A percentile compares a stretch with the other conserved stretches of the same genome.
Evolutionary conservation across 2,888 invertebrate genomes (phyloP).

Genomic region (Sarcophaga variegata): DNA sequence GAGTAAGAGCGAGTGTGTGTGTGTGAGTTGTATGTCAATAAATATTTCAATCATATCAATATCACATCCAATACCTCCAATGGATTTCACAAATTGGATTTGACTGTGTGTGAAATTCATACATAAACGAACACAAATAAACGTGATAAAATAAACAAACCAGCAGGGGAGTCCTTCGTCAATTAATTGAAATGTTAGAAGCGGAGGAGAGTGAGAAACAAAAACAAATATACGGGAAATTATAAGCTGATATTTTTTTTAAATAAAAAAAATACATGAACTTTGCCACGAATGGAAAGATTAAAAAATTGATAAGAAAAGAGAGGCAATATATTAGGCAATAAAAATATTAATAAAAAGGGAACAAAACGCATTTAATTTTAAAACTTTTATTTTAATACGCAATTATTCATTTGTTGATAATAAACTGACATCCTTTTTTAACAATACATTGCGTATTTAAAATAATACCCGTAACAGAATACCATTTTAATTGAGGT

Average conservation of each 20-base stretch:
- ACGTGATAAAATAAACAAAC: conserved; percentile 1
- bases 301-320: too few species aligned
- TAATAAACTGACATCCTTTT: too few species aligned
- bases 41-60: conserved; percentile 58
- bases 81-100: background rate
- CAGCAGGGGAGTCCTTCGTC: conserved; percentile 1
- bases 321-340: too few species aligned
- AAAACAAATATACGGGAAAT: background rate
- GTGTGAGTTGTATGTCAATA: conserved; percentile 42
- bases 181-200: conserved; percentile 10
- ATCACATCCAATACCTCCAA: conserved; percentile 13
- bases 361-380: too few species aligned
- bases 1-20: background rate
- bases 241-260: background rate
- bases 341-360: too few species aligned
- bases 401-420: too few species aligned
- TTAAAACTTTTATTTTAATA: too few species aligned
- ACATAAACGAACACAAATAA: conserved; percentile 14
- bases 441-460: too few species aligned
- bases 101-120: background rate
- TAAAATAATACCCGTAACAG: too few species aligned
- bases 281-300: too few species aligned
- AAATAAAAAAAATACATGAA: too few species aligned
- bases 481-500: too few species aligned
- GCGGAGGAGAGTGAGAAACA: background rate